phyloP scores from a whole-genome alignment of 2,113 vertebrate genomes.

The Pterocles burchelli region DNA sequence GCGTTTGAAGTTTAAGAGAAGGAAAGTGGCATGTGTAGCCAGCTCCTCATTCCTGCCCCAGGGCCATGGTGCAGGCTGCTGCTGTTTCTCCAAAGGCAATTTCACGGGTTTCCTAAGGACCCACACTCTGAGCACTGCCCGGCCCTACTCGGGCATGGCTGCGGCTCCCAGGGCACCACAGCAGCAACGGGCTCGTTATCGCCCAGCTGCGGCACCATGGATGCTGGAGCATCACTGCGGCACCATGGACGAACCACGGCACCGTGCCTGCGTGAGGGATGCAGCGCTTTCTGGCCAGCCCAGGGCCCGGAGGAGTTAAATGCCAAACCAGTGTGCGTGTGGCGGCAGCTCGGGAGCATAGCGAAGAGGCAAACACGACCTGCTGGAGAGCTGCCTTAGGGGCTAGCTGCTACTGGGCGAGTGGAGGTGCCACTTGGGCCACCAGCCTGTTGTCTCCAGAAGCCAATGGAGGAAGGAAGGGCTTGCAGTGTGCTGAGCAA shows the following conservation, averaged over 20 bases:
- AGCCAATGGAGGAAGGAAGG: neutral
- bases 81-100: neutral
- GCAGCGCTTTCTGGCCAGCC: neutral
- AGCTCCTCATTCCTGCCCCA: conserved; percentile 13
- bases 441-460: no score
- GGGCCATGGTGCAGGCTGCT: neutral
- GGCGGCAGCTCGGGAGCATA: neutral
- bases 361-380: neutral
- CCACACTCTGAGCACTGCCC: neutral
- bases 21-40: neutral
- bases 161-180: no score
- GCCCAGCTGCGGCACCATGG: neutral
- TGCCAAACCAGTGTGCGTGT: neutral
- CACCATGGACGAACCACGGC: neutral
- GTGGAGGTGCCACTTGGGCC: neutral
- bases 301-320: neutral
- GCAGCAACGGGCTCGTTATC: rapidly evolving
- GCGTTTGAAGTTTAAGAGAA: conserved; percentile 68
- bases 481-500: neutral
- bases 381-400: neutral
- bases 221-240: neutral
- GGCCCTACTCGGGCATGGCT: neutral
- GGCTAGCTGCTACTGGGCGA: neutral
- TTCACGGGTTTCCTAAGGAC: neutral
- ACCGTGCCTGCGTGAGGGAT: neutral